Base-by-base conservation (phyloP, 1,140 invertebrate species). In the Aphelenchoides besseyi region DNA sequence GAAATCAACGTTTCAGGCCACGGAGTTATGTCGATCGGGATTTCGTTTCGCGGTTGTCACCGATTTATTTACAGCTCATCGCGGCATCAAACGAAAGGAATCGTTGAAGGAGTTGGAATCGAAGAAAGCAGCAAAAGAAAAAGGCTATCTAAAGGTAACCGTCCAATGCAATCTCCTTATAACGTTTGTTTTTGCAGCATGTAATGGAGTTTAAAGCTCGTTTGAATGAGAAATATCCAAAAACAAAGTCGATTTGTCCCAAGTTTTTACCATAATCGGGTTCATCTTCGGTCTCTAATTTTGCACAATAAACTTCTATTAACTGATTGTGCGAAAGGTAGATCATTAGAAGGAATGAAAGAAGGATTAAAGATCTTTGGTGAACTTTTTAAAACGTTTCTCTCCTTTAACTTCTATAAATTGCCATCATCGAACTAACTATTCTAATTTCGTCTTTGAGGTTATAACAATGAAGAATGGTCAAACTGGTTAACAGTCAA, bases 31-130 rank as follows among this genome's bases (percentile, higher is more conserved):
- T 36, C 26, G 69, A 16, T 69, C 69, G 8, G 68, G 69, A 18
- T 70, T 70, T 68, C 16, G 26, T 9, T 70, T 70, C 68, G 26
- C 29, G 12, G 30, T 70, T 18, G n/a, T 70, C 9, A 72, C 29
- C 33, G 68, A 70, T 30, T 9, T 70, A 18, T 70, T 70, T 68
- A 70, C 70, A 16, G 68, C 72, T 26, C 68, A 70, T 72, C n/a
- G 18, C 16, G 68, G 68, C 9, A 72, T 70, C 69, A 70, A 70
- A 36, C 16, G 16, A 29, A 69, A 68, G 16, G 61, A 69, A 37
- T 70, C 66, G n/a, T 9, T 0, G 16, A 37, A 16, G 16, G 67
- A 69, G 29, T n/a, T 35, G 67, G 61, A 0, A 12, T 64, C 64
- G 1, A 69, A 69, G 23, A 29, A 37, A 29, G 12, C 16, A n/a